Base-by-base conservation (phyloP, 2,797 vertebrate genomes). In the Clangula hyemalis region DNA sequence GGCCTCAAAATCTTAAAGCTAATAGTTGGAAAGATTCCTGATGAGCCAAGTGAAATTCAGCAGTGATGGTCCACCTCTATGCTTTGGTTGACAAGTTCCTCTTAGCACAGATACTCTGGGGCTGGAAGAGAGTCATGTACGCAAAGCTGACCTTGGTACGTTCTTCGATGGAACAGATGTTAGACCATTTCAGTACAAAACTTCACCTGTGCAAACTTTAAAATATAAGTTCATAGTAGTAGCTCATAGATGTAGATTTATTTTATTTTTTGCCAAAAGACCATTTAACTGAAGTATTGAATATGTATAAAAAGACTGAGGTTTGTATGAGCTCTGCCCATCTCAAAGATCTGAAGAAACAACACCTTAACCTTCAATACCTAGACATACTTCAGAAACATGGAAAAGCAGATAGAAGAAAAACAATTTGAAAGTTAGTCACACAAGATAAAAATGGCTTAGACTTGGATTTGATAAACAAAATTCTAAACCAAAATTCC, bases 111-210 rank as follows among this genome's bases (percentile, higher is more conserved):
- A 17, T 27, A n/a, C 2, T 72, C n/a, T 30, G 56, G 79, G 62
- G 77, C 11, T 62, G 66, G 38, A 27, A 78, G 66, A 83, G 0
- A 82, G 24, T 41, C 61, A 76, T 79, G 75, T 10, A 82, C 22
- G 79, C 71, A 91, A 82, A 91, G 38, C 27, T 41, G 34, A 75
- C 56, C 94, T 88, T 94, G 85, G 84, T 39, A 41, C 58, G n/a
- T 15, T 69, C 39, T 92, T 53, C 49, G 61, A 61, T 10, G 10
- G 62, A 89, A 51, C 16, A 66, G 25, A 90, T 8, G 15, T 80
- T 13, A 84, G 47, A 79, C 11, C 11, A 64, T 5, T 68, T 88
- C 49, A 80, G 2, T 22, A 56, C 27, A 65, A 91, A 78, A 85
- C 7, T 69, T 83, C 24, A 57, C 41, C 49, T 39, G 5, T 28